phyloP scores from a whole-genome alignment of 2,888 invertebrate species.

The Pseudococcus jackbeardsleyi region DNA sequence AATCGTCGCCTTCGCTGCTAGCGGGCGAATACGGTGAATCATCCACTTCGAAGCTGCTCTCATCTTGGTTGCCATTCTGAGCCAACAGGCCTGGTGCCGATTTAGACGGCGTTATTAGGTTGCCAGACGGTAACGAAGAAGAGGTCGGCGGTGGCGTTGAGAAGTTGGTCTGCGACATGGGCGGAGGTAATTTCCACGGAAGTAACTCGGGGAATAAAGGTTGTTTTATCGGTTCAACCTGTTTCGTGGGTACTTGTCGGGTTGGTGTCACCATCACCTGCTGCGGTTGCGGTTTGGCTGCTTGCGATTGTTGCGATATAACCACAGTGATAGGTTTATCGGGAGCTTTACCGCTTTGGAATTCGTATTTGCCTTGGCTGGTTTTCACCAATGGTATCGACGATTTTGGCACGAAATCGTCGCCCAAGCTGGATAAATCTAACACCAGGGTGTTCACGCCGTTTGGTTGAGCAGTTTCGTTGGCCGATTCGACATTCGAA shows the following conservation, averaged over 20 bases:
- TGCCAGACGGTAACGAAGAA: slow-evolving; percentile 26
- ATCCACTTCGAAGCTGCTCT: slow-evolving; percentile 51
- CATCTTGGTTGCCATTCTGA: slow-evolving; percentile 66
- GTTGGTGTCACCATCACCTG: slow-evolving; percentile 62
- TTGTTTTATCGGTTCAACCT: slow-evolving; percentile 62
- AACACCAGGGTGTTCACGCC: slow-evolving; percentile 48
- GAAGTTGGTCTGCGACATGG: slow-evolving; percentile 51
- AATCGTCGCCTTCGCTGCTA: slow-evolving; percentile 88
- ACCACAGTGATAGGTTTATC: slow-evolving; percentile 59
- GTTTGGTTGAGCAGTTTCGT: neutral
- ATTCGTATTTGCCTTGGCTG: slow-evolving; percentile 63
- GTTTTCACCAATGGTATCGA: slow-evolving; percentile 59
- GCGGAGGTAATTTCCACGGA: slow-evolving; percentile 60
- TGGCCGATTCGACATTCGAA: neutral
- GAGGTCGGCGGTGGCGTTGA: slow-evolving; percentile 49
- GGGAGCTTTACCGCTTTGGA: slow-evolving; percentile 59
- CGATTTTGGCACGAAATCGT: slow-evolving; percentile 62
- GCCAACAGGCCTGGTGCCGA: slow-evolving; percentile 61
- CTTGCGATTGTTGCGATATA: slow-evolving; percentile 48
- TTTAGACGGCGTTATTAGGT: slow-evolving; percentile 65
- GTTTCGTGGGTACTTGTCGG: slow-evolving; percentile 53
- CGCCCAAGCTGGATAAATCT: slow-evolving; percentile 58
- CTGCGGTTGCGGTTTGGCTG: slow-evolving; percentile 58
- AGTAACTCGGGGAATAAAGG: slow-evolving; percentile 56
- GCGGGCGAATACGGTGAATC: slow-evolving; percentile 80